Evolutionary conservation across 1,140 invertebrate genomes (phyloP).

Genomic region (Semibalanus balanoides): DNA sequence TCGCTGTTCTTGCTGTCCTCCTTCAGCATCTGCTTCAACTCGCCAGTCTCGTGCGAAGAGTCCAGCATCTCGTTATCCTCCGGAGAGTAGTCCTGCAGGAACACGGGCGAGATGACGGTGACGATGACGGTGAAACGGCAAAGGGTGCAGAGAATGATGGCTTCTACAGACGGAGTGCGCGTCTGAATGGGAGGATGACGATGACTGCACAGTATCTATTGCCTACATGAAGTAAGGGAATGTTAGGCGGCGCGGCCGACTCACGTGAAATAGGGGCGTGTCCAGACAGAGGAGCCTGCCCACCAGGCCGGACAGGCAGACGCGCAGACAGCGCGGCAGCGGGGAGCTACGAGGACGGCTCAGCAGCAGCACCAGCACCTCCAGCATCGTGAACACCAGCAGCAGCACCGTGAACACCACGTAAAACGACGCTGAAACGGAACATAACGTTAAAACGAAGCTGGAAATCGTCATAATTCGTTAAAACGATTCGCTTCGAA

Average conservation of each 20-base stretch:
- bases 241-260: neutral
- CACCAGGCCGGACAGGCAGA: neutral
- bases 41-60: neutral
- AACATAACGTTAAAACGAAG: too few relatives aligned
- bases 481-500: too few relatives aligned
- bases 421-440: neutral
- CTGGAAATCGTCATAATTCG: too few relatives aligned
- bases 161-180: too few relatives aligned
- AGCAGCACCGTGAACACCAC: neutral
- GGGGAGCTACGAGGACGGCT: neutral
- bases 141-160: too few relatives aligned
- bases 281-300: neutral
- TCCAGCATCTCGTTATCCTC: neutral
- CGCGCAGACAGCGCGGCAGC: neutral
- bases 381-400: neutral
- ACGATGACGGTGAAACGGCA: too few relatives aligned
- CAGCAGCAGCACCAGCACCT: neutral
- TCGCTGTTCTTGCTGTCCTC: neutral
- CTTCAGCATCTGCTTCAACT: neutral
- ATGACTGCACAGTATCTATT: too few relatives aligned
- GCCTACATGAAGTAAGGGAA: too few relatives aligned
- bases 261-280: neutral
- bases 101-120: neutral
- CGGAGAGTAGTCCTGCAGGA: neutral
- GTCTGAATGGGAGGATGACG: too few relatives aligned